Evolutionary conservation across 2,888 invertebrate species (phyloP).

Genomic region (Watsonalla cultraria): DNA sequence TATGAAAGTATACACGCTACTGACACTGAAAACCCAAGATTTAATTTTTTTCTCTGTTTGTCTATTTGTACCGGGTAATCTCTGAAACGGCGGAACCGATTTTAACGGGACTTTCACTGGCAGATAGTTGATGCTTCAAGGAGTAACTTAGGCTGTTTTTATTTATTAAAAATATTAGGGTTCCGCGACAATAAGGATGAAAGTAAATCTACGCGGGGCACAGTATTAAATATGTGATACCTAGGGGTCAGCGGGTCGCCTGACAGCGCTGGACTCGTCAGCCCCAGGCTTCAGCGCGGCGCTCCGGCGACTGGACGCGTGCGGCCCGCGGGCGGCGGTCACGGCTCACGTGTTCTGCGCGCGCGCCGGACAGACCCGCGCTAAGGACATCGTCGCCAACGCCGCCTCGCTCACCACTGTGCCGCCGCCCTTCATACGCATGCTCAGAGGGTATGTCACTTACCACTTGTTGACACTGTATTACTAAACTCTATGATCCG

Average conservation of each 20-base stretch:
- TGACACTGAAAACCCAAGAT: no score
- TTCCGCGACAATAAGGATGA: no score
- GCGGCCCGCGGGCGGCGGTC: slow-evolving; percentile 92
- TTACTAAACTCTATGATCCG: no score
- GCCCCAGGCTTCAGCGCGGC: slow-evolving; percentile 86
- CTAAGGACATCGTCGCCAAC: slow-evolving; percentile 89
- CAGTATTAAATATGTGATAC: background rate
- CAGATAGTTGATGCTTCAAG: no score
- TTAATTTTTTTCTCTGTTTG: no score
- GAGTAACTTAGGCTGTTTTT: no score
- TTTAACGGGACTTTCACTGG: no score
- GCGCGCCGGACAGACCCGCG: slow-evolving; percentile 88
- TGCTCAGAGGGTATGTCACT: slow-evolving; percentile 29
- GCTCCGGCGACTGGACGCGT: slow-evolving; percentile 89
- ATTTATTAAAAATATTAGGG: no score
- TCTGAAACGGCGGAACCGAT: no score
- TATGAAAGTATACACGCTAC: no score
- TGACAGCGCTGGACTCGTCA: slow-evolving; percentile 85
- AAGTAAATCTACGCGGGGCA: no score
- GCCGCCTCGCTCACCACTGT: slow-evolving; percentile 84
- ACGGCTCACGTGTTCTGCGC: slow-evolving; percentile 97
- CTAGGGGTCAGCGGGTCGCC: slow-evolving; percentile 71
- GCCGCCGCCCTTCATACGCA: slow-evolving; percentile 77
- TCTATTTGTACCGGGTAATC: no score
- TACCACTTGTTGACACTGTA: background rate